These are phyloP conservation scores for Encarsia formosa DNA, from an alignment of 2,888 invertebrate species.

Conservation along the genomic window DNA sequence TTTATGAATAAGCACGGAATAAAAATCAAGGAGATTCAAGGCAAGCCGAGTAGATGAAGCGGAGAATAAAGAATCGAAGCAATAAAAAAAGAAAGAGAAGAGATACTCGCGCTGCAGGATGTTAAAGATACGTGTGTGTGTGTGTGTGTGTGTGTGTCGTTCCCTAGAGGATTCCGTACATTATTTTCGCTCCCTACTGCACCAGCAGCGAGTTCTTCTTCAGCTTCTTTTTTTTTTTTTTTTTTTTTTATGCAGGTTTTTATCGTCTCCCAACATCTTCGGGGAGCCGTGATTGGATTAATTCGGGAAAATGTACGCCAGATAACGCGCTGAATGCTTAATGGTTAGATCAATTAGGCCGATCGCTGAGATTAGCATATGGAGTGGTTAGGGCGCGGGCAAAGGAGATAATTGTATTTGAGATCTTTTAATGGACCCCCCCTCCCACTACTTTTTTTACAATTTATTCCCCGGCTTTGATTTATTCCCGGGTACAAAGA, in stretches of 20 bases:
- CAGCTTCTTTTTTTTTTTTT: neutral
- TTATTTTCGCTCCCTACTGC: conserved; percentile 7
- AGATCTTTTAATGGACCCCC: too few species aligned
- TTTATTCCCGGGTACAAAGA: too few species aligned
- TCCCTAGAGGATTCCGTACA: conserved; percentile 20
- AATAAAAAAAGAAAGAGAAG: neutral
- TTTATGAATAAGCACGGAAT: conserved; percentile 11
- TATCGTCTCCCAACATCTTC: conserved; percentile 11
- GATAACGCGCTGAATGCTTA: conserved; percentile 22
- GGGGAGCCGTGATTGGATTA: conserved; percentile 9
- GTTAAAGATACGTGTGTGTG: conserved; percentile 18
- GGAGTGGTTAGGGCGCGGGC: neutral
- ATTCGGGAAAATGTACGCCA: neutral
- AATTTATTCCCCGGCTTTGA: too few species aligned
- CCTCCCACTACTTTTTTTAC: too few species aligned
- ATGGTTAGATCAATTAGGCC: conserved; percentile 9
- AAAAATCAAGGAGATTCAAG: conserved; percentile 8
- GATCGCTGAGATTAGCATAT: conserved; percentile 15
- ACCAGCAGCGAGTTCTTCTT: conserved; percentile 3
- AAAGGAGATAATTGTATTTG: conserved; percentile 21
- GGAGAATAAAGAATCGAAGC: conserved; percentile 2
- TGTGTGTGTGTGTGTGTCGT: too few species aligned
- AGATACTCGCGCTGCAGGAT: conserved; percentile 4
- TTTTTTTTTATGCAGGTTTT: conserved; percentile 20
- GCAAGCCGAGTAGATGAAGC: conserved; percentile 2